phyloP scores from a whole-genome alignment of 2,113 vertebrate species.

The Eleginops maclovinus region DNA sequence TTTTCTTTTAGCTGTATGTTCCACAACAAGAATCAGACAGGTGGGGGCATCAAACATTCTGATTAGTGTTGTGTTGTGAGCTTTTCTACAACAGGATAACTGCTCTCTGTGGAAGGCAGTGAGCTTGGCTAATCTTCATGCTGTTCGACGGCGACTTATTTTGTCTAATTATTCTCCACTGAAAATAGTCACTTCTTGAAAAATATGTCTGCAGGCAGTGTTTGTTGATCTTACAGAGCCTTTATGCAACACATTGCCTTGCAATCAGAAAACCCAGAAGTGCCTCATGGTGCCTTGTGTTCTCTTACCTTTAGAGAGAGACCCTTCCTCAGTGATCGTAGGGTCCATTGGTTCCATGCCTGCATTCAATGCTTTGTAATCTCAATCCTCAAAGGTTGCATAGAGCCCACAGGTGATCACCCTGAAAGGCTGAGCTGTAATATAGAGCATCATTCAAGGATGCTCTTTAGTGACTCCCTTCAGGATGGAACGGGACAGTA shows the following conservation, averaged over 20 bases:
- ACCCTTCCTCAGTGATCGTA: constrained; percentile 33
- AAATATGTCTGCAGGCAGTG: constrained; percentile 35
- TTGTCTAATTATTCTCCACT: constrained; percentile 38
- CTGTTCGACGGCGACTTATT: constrained; percentile 35
- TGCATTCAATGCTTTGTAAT: constrained; percentile 14
- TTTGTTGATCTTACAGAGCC: constrained; percentile 27
- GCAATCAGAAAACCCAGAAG: background rate
- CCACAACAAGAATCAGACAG: background rate
- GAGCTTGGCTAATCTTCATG: background rate
- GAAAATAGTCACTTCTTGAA: constrained; percentile 36
- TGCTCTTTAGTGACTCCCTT: background rate
- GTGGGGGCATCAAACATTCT: constrained; percentile 5
- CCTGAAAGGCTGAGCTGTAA: background rate
- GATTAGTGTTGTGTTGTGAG: background rate
- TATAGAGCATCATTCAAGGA: constrained; percentile 15
- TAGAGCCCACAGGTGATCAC: constrained; percentile 23
- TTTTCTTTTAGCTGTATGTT: background rate
- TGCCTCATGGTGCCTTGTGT: background rate
- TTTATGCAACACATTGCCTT: background rate
- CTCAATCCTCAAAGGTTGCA: constrained; percentile 14
- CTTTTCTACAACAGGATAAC: background rate
- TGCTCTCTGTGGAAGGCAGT: background rate
- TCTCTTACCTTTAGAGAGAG: constrained; percentile 58
- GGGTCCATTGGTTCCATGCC: background rate
- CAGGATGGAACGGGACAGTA: constrained; percentile 19